Percentiles rank a stretch among this genome's conserved stretches.
Evolutionary conservation across 2,888 invertebrate genomes (phyloP).

Genomic region (Platynereis dumerilii): DNA sequence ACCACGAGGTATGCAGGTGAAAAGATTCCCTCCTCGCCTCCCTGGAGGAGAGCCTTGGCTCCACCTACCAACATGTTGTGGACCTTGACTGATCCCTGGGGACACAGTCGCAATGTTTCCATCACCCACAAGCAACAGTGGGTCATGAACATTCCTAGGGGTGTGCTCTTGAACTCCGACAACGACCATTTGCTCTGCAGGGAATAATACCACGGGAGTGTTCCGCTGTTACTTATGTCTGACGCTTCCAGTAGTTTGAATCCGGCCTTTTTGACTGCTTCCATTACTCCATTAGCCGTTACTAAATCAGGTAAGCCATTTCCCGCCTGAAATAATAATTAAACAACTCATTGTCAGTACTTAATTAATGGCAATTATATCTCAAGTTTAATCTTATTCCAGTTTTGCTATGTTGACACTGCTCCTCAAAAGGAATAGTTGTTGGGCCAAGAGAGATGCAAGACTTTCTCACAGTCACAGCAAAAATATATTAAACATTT

Average conservation of each 20-base stretch:
- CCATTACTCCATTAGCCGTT: conserved; percentile 14
- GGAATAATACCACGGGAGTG: conserved; percentile 34
- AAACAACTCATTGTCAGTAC: not conserved
- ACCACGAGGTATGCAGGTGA: conserved; percentile 34
- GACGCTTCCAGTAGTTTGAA: conserved; percentile 33
- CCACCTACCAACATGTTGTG: conserved; percentile 34
- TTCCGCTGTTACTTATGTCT: conserved; percentile 25
- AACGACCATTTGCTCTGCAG: conserved; percentile 30
- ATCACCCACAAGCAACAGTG: conserved; percentile 28
- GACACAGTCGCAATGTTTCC: conserved; percentile 32
- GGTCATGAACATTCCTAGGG: conserved; percentile 35
- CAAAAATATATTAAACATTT: no score
- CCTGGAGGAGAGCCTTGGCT: conserved; percentile 32
- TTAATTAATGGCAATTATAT: not conserved
- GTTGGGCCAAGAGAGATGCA: no score
- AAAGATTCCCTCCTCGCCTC: conserved; percentile 35
- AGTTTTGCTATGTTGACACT: no score
- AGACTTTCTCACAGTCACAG: no score
- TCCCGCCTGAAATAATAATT: conserved; percentile 30
- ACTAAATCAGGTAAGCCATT: conserved; percentile 32
- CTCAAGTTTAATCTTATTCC: not conserved
- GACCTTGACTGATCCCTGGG: conserved; percentile 32
- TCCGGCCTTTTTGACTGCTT: conserved; percentile 28
- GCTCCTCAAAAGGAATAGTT: no score
- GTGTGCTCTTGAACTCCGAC: conserved; percentile 28